A percentile compares a stretch with the other conserved stretches of the same genome.
phyloP scores from a whole-genome alignment of 2,888 invertebrate species.

The Oconnorella tubifera region DNA sequence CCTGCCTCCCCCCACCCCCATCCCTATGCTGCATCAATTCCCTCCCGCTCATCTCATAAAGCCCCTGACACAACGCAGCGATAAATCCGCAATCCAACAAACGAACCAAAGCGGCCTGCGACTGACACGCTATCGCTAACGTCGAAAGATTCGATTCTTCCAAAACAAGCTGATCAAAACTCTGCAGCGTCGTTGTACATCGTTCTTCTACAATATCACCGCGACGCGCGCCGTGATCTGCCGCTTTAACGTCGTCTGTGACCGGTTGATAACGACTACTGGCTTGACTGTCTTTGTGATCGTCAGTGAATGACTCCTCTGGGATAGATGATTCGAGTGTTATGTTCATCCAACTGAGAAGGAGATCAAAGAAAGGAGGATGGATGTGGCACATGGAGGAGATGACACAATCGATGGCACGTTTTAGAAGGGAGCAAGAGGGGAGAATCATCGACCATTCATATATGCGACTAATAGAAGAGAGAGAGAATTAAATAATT shows the following conservation, averaged over 20 bases:
- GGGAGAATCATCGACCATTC: slow-evolving; percentile 72
- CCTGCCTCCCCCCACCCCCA: too few relatives aligned
- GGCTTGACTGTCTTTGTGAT: slow-evolving; percentile 23
- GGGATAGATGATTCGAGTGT: slow-evolving; percentile 66
- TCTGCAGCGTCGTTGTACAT: background rate
- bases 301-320: slow-evolving; percentile 54
- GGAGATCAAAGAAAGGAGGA: slow-evolving; percentile 76
- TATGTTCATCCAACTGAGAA: slow-evolving; percentile 68
- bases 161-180: too few relatives aligned
- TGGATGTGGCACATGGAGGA: slow-evolving; percentile 82
- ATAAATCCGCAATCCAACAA: slow-evolving; percentile 73
- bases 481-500: too few relatives aligned
- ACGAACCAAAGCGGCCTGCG: slow-evolving; percentile 71
- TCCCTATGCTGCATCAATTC: too few relatives aligned
- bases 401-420: slow-evolving; percentile 77
- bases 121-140: slow-evolving; percentile 75
- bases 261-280: slow-evolving; percentile 18
- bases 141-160: slow-evolving; percentile 67
- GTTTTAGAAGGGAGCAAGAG: too few relatives aligned
- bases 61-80: slow-evolving; percentile 48
- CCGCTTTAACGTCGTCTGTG: slow-evolving; percentile 51
- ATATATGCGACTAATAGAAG: slow-evolving; percentile 61
- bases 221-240: slow-evolving; percentile 33
- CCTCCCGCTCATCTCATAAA: slow-evolving; percentile 51
- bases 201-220: background rate